These are phyloP conservation scores for Ophiodon elongatus DNA, from an alignment of 2,113 vertebrate species.

Conservation along the genomic window DNA sequence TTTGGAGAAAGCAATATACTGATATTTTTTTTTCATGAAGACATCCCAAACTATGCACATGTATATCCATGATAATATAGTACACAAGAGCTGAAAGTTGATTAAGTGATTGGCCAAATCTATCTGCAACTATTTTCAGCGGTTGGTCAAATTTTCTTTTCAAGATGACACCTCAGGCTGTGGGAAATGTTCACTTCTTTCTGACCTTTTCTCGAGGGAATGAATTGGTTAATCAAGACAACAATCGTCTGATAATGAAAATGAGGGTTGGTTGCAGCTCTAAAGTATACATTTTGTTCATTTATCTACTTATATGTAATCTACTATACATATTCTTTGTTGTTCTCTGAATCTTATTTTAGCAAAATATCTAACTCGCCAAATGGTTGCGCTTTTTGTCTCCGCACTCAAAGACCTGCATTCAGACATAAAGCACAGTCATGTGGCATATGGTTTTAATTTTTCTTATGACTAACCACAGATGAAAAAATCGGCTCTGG, in stretches of 20 bases:
- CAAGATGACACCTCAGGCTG: neutral
- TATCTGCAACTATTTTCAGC: neutral
- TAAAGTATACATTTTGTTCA: neutral
- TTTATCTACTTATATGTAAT: neutral
- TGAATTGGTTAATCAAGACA: neutral
- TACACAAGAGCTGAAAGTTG: no score
- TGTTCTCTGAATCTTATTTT: neutral
- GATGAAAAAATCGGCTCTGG: neutral
- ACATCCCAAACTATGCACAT: neutral
- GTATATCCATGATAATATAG: neutral
- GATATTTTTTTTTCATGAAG: neutral
- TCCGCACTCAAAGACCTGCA: neutral
- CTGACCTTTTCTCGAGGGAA: neutral
- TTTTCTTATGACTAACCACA: neutral
- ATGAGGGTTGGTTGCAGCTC: neutral
- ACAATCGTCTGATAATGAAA: neutral
- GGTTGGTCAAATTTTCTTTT: neutral
- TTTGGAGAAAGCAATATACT: neutral
- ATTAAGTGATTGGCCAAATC: no score
- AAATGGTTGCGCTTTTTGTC: neutral
- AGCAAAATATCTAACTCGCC: neutral
- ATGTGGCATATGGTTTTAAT: neutral
- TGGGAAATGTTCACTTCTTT: no score
- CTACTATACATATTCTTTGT: neutral
- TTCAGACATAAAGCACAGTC: neutral